These are phyloP conservation scores for Odontamblyopus rebecca DNA, from an alignment of 2,797 vertebrate species.

Conservation along the genomic window DNA sequence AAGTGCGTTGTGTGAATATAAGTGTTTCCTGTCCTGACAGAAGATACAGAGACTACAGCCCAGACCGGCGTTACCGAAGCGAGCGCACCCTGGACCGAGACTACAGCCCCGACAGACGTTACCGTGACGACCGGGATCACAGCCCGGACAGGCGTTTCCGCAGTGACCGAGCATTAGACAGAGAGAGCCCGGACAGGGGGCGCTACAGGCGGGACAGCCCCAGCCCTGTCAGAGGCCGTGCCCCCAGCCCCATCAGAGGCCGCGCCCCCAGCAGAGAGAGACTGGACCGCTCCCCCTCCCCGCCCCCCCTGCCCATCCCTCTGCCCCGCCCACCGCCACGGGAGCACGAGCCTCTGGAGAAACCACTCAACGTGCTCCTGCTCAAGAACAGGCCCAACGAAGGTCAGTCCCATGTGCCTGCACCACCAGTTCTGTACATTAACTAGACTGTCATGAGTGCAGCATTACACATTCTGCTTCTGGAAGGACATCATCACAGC, in stretches of 20 bases:
- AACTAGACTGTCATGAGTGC: too few species aligned
- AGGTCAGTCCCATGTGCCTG: conserved; percentile 74
- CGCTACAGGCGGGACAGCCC: conserved; percentile 60
- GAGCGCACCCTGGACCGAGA: conserved; percentile 66
- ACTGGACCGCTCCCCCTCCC: conserved; percentile 82
- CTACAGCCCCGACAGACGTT: conserved; percentile 67
- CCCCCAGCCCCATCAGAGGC: conserved; percentile 48
- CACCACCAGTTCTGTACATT: too few species aligned
- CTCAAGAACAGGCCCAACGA: conserved; percentile 89
- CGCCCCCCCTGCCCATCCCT: conserved; percentile 63
- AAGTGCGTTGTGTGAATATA: too few species aligned
- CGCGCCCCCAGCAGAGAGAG: conserved; percentile 74
- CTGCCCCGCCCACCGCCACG: conserved; percentile 53
- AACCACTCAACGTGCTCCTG: conserved; percentile 86
- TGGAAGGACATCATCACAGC: too few species aligned
- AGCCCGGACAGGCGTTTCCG: conserved; percentile 68
- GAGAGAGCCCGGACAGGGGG: conserved; percentile 59
- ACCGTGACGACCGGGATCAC: conserved; percentile 63
- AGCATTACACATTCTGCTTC: too few species aligned
- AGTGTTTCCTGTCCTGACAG: neutral
- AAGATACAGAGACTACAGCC: conserved; percentile 54
- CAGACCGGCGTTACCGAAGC: conserved; percentile 77
- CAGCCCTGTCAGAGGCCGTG: conserved; percentile 47
- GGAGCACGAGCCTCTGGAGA: conserved; percentile 68
- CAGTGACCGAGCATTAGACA: conserved; percentile 32